Conservation (phyloP, 2,113 vertebrate species). For the Raja brachyura region DNA sequence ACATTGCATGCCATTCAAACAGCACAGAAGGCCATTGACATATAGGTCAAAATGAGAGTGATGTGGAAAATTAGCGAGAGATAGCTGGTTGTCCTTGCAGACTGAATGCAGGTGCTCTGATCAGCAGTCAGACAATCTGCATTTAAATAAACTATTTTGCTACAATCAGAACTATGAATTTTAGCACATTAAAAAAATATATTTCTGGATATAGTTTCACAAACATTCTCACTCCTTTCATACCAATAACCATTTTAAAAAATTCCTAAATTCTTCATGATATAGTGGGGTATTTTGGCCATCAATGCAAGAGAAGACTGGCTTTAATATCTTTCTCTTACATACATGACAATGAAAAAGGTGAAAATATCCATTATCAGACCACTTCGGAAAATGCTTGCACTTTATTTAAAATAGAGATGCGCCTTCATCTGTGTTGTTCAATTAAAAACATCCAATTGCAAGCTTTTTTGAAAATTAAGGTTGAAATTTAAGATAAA, state of each 20-base stretch:
- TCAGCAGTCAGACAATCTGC: background rate
- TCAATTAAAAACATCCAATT: background rate
- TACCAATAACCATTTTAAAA: background rate
- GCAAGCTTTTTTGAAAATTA: background rate
- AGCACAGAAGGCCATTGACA: no score
- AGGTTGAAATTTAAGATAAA: background rate
- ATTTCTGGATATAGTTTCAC: background rate
- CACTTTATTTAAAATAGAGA: background rate
- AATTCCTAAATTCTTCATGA: no score
- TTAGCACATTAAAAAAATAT: background rate
- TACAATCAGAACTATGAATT: background rate
- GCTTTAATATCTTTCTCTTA: background rate
- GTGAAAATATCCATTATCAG: background rate
- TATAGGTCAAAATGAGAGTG: no score
- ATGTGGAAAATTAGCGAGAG: no score
- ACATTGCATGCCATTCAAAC: no score
- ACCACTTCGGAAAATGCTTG: background rate
- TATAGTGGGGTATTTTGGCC: no score
- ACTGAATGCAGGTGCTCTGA: no score
- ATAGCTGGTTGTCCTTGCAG: no score
- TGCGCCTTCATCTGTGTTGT: background rate
- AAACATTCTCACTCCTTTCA: background rate
- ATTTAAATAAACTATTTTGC: background rate
- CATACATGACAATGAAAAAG: background rate
- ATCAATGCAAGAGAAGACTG: background rate